A percentile compares a stretch with the other conserved stretches of the same genome.
phyloP scores from a whole-genome alignment of 2,888 invertebrate species.

The Zelleria hepariella region DNA sequence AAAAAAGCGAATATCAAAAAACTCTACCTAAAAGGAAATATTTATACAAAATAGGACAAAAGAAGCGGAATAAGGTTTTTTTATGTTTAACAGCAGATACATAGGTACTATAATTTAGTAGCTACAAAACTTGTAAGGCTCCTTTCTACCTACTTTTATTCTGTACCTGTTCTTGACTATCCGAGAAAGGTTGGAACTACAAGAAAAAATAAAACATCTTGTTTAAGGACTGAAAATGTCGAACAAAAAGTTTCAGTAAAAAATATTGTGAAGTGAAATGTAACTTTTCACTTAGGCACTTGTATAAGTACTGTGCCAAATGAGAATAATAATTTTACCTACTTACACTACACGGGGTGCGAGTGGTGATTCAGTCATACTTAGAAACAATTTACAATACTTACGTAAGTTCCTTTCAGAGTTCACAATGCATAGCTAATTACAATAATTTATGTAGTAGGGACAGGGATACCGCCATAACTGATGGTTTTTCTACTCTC shows the following conservation, averaged over 20 bases:
- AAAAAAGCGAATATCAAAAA: slow-evolving; percentile 2
- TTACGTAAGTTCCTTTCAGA: background rate
- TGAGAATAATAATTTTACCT: background rate
- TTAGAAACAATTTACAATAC: background rate
- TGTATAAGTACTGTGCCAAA: background rate
- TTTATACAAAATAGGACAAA: slow-evolving; percentile 3
- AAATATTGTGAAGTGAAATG: background rate
- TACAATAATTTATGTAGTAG: background rate
- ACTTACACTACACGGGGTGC: background rate
- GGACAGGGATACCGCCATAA: no score
- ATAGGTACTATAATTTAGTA: slow-evolving; percentile 22
- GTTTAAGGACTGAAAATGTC: slow-evolving; percentile 28
- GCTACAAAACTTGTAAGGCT: slow-evolving; percentile 29
- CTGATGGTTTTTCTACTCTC: no score
- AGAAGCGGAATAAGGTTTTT: background rate
- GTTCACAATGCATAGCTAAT: background rate
- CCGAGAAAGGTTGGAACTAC: slow-evolving; percentile 72
- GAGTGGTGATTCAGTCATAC: no score
- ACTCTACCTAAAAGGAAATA: background rate
- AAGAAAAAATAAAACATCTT: slow-evolving; percentile 49
- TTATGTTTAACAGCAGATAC: background rate
- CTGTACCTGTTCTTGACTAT: slow-evolving; percentile 70
- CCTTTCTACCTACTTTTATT: slow-evolving; percentile 48
- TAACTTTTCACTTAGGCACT: no score
- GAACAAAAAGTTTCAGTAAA: background rate